Evolutionary conservation across 2,888 invertebrate genomes (phyloP).

Genomic region (Junonia oenone): DNA sequence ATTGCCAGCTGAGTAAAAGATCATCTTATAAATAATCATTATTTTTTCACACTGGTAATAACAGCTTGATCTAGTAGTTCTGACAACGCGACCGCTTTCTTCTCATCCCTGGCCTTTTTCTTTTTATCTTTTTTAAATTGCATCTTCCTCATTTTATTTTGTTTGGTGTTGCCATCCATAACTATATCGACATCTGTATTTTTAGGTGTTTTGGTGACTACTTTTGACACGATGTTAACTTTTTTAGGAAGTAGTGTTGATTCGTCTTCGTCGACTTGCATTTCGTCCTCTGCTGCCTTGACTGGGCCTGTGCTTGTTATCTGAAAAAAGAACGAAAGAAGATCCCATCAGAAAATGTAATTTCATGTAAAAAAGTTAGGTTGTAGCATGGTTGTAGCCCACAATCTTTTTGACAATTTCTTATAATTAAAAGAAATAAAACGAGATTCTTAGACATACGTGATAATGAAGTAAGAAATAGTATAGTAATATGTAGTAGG

Average conservation of each 20-base stretch:
- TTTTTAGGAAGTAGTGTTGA: slow-evolving; percentile 58
- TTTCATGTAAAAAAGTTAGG: no score
- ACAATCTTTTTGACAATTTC: no score
- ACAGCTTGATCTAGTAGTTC: slow-evolving; percentile 82
- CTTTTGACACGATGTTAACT: slow-evolving; percentile 57
- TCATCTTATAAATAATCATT: slow-evolving; percentile 82
- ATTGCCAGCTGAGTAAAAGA: slow-evolving; percentile 36
- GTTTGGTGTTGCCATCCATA: slow-evolving; percentile 83
- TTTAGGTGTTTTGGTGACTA: slow-evolving; percentile 45
- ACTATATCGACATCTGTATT: neutral
- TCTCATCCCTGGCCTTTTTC: slow-evolving; percentile 75
- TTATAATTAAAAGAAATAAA: no score
- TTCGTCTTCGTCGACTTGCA: slow-evolving; percentile 79
- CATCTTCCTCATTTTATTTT: slow-evolving; percentile 61
- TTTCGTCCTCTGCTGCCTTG: slow-evolving; percentile 61
- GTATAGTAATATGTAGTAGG: no score
- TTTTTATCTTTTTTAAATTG: slow-evolving; percentile 84
- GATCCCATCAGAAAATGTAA: no score
- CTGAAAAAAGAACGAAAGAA: slow-evolving; percentile 52
- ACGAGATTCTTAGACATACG: no score
- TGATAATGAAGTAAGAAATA: no score
- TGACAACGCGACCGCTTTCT: slow-evolving; percentile 81
- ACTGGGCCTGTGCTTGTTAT: slow-evolving; percentile 83
- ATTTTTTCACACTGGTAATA: slow-evolving; percentile 52
- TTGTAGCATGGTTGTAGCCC: no score